Evolutionary conservation across 2,797 vertebrate genomes (phyloP).

Genomic region (Graptemys geographica): DNA sequence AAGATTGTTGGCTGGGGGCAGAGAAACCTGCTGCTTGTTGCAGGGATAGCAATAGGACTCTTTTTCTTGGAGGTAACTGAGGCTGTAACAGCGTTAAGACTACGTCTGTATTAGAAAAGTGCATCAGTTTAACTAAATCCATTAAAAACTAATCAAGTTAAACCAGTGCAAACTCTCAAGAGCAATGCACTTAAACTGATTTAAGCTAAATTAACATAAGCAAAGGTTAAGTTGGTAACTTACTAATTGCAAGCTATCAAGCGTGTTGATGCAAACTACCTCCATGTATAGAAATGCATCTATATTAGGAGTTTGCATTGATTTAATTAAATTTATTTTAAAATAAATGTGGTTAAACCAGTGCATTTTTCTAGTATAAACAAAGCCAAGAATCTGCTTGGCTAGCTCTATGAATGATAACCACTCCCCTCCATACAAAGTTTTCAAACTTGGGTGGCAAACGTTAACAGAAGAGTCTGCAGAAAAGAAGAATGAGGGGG

Average conservation of each 20-base stretch:
- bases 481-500: too few species aligned
- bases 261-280: neutral
- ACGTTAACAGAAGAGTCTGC: too few species aligned
- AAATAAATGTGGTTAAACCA: neutral
- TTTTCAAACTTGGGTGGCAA: neutral
- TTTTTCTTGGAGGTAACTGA: conserved; percentile 75
- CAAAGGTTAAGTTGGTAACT: neutral
- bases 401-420: neutral
- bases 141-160: neutral
- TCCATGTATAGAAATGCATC: neutral
- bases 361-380: neutral
- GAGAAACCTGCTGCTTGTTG: conserved; percentile 83
- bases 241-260: neutral
- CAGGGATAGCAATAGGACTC: conserved; percentile 78
- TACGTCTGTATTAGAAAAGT: neutral
- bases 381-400: neutral
- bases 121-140: neutral
- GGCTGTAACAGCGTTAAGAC: neutral
- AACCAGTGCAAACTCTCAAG: neutral
- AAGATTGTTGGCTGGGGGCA: conserved; percentile 82
- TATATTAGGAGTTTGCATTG: neutral
- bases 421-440: neutral
- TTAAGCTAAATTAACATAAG: neutral
- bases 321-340: neutral
- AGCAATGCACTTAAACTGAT: neutral